A percentile compares a stretch with the other conserved stretches of the same genome.
Conservation (phyloP, 2,113 vertebrate genomes). For the Rhombomys opimus region DNA sequence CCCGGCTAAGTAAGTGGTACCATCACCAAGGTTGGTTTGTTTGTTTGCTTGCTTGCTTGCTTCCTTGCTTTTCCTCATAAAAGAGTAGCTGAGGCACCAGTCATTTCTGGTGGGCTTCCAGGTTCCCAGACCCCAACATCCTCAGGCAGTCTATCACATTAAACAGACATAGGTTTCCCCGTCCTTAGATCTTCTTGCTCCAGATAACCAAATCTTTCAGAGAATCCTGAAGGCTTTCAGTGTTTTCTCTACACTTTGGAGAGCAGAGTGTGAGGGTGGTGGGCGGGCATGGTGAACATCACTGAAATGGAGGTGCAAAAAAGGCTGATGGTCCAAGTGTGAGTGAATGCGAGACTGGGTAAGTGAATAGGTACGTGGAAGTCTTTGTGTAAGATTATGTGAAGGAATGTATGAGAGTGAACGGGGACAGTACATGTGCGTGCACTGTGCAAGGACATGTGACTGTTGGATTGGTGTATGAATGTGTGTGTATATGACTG, state of each 20-base stretch:
- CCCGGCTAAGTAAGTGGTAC: no score
- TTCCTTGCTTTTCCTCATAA: neutral
- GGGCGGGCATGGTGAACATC: neutral
- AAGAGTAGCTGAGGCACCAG: neutral
- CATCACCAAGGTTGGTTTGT: neutral
- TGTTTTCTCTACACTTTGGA: neutral
- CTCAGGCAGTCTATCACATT: neutral
- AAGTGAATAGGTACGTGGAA: neutral
- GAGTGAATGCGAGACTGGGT: neutral
- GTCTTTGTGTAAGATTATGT: neutral
- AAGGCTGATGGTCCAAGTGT: neutral
- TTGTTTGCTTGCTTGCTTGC: no score
- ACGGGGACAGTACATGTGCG: neutral
- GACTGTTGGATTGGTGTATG: neutral
- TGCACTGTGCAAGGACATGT: neutral
- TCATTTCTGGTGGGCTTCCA: no score
- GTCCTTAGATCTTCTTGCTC: neutral
- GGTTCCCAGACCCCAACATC: neutral
- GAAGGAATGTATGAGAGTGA: neutral
- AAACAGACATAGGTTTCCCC: neutral
- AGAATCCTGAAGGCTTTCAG: neutral
- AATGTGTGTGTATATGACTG: neutral
- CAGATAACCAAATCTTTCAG: neutral
- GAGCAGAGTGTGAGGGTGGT: neutral
- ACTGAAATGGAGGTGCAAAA: neutral